These are phyloP conservation scores for Drosophila baimaii DNA, from an alignment of 1,140 invertebrate genomes.

Conservation along the genomic window DNA sequence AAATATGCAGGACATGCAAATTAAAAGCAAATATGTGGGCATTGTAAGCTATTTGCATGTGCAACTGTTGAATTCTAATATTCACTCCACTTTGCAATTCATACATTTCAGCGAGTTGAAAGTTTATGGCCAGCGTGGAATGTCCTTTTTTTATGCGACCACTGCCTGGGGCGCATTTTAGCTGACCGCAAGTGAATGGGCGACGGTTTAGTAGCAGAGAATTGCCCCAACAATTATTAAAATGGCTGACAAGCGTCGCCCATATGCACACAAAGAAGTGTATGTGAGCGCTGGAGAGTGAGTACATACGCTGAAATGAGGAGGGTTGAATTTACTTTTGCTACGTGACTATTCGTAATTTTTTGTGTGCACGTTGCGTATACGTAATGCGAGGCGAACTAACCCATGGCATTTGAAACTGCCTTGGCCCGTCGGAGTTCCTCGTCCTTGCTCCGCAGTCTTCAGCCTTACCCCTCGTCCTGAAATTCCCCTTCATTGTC, in stretches of 20 bases:
- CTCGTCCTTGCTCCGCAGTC: conserved; percentile 1
- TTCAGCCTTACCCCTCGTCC: not conserved
- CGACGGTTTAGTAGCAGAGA: conserved; percentile 57
- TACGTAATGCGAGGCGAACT: conserved; percentile 45
- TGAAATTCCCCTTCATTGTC: conserved; percentile 29
- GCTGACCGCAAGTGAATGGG: conserved; percentile 33
- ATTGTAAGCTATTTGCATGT: conserved; percentile 24
- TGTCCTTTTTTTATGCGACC: conserved; percentile 7
- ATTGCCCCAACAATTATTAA: conserved; percentile 77
- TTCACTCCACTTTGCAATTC: conserved; percentile 25
- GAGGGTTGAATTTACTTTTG: conserved; percentile 63
- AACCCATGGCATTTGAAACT: conserved; percentile 46
- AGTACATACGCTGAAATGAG: conserved; percentile 15
- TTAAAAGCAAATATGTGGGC: conserved; percentile 43
- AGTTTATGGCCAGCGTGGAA: conserved; percentile 24
- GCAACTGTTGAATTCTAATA: conserved; percentile 36
- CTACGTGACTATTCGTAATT: conserved; percentile 73
- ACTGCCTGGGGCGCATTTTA: conserved; percentile 24
- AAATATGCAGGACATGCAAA: conserved; percentile 33
- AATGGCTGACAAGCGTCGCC: conserved; percentile 66
- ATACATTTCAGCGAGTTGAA: conserved; percentile 18
- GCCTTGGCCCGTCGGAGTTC: conserved; percentile 23
- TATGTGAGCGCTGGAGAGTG: conserved; percentile 6
- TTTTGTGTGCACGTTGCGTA: conserved; percentile 57
- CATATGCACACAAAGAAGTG: conserved; percentile 35